Evolutionary conservation across 2,888 invertebrate species (phyloP), one percentile per base, ranked within the genome.

Genomic region (Hirtodrosophila duncani): DNA sequence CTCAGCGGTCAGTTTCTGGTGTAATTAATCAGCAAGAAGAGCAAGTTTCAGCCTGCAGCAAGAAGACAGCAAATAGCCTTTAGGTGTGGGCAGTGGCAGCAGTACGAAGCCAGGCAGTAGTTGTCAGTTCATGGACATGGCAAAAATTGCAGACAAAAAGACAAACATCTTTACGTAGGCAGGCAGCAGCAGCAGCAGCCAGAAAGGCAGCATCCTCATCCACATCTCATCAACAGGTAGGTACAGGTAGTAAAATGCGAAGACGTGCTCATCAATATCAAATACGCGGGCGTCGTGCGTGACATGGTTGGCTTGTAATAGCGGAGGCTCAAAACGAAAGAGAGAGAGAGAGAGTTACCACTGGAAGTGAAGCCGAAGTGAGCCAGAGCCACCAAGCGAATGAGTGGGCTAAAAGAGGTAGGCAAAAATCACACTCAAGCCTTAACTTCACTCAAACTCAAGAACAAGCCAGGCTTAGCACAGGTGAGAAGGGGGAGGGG

Each of bases 221-320:
- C 58, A 58, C 20, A 20, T 20, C 56, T 53, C 69, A 70, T 68
- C 81, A 82, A 81, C n/a, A n/a, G n/a, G n/a, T n/a, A n/a, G n/a
- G n/a, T n/a, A n/a, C 84, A 83, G 83, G 84, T 83, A 83, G 83
- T 83, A 82, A 81, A 81, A 69, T 61, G 68, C 57, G 67, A 65
- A 78, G 82, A 83, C 83, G 83, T 83, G 83, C 83, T 67, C 81
- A 74, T 64, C 64, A 66, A 66, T 57, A 61, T 45, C 44, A 72
- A 75, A 69, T 65, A 63, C 72, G 72, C 71, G 57, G 62, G 53
- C 62, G 57, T 44, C 71, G 70, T 82, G 81, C 80, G 81, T 77
- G 80, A 79, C 82, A 79, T 65, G 69, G 64, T 64, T 62, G 45
- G 38, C 51, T 50, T 44, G 20, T n/a, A n/a, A n/a, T n/a, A n/a